These are phyloP conservation scores for Paralichthys olivaceus DNA, from an alignment of 2,113 vertebrate species.

Conservation along the genomic window DNA sequence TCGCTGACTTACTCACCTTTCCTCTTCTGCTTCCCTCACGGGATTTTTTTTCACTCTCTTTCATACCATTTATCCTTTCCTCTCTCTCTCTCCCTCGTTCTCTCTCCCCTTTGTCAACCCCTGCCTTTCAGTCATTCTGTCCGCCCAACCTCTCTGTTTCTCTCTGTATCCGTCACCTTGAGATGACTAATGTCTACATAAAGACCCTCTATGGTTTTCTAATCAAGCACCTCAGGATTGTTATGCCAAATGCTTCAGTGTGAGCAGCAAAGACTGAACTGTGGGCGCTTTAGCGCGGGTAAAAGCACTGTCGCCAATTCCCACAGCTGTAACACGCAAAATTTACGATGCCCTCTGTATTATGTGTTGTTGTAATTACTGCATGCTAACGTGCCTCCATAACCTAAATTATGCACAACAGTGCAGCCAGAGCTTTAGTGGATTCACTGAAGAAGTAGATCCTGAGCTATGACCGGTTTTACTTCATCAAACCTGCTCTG, in stretches of 20 bases:
- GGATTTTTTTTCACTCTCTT: not conserved
- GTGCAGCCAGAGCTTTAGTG: not conserved
- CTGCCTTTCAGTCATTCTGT: not conserved
- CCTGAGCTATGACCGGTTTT: not conserved
- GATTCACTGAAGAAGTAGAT: constrained; percentile 6
- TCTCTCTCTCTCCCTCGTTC: not conserved
- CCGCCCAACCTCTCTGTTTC: not conserved
- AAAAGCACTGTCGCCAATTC: constrained; percentile 5
- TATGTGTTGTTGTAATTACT: constrained; percentile 24
- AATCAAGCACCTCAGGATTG: constrained; percentile 39
- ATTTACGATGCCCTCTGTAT: not conserved
- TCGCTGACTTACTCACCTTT: not conserved
- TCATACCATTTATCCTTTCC: not conserved
- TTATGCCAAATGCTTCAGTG: constrained; percentile 21
- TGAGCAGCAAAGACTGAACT: constrained; percentile 7
- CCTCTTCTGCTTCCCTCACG: not conserved
- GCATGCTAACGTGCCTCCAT: not conserved
- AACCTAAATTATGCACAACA: not conserved
- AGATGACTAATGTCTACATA: constrained; percentile 46
- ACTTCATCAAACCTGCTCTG: constrained; percentile 12
- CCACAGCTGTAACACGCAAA: not conserved
- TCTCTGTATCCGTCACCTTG: not conserved
- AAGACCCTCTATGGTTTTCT: constrained; percentile 44
- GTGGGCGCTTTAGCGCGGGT: not conserved
- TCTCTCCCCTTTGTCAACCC: not conserved